Conservation (phyloP, 2,888 invertebrate genomes). For the Amiota minor region DNA sequence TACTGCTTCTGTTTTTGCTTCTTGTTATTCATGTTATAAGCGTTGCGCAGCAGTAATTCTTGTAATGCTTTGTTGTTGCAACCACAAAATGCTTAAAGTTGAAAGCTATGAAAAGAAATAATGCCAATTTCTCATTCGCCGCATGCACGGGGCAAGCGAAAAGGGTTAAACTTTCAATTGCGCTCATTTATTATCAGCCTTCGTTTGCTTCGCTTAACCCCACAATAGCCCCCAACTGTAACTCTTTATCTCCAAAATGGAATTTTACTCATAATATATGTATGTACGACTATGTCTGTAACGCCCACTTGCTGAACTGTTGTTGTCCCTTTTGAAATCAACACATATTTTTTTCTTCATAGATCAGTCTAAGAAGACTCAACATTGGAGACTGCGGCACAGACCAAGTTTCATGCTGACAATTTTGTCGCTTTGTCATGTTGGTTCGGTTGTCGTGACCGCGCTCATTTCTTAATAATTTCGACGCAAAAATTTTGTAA, state of each 20-base stretch:
- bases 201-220: background rate
- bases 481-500: constrained; percentile 34
- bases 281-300: too few species aligned
- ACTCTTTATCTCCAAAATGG: too few species aligned
- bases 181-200: constrained; percentile 22
- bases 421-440: constrained; percentile 28
- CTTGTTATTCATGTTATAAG: background rate
- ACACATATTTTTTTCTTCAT: too few species aligned
- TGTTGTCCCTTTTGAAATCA: too few species aligned
- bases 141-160: background rate
- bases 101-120: constrained; percentile 15
- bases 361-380: too few species aligned
- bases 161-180: constrained; percentile 27
- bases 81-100: constrained; percentile 14
- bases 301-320: too few species aligned
- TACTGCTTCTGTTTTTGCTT: too few species aligned
- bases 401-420: constrained; percentile 14
- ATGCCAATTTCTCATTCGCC: constrained; percentile 21
- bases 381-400: too few species aligned
- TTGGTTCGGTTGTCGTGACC: constrained; percentile 2
- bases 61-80: background rate
- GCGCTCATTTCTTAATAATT: constrained; percentile 29
- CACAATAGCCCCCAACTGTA: background rate
- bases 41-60: background rate
- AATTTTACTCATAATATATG: too few species aligned